Conservation (phyloP, 2,888 invertebrate genomes). For the Pristionchus entomophagus region DNA sequence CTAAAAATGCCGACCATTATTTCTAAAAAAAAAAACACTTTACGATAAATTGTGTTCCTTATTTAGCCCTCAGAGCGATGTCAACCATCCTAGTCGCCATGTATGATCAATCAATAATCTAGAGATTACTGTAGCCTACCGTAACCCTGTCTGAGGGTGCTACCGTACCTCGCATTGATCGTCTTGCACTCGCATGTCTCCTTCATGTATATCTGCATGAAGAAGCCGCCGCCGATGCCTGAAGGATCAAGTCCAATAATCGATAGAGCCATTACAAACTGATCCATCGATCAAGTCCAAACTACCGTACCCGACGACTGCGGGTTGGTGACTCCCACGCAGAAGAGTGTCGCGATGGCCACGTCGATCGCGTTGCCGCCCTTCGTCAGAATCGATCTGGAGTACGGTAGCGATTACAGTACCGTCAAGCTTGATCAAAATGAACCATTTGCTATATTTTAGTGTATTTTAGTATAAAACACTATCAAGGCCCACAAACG, state of each 20-base stretch:
- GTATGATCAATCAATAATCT: too few relatives aligned
- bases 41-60: too few relatives aligned
- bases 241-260: slow-evolving; percentile 76
- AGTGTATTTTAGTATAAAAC: too few relatives aligned
- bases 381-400: slow-evolving; percentile 76
- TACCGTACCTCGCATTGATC: slow-evolving; percentile 34
- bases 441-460: too few relatives aligned
- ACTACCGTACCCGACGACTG: slow-evolving; percentile 91
- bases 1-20: not conserved
- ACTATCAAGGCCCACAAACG: too few relatives aligned
- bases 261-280: slow-evolving; percentile 50
- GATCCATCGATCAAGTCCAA: too few relatives aligned
- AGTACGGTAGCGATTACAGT: slow-evolving; percentile 51
- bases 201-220: slow-evolving; percentile 81
- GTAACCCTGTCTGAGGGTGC: not conserved
- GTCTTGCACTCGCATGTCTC: slow-evolving; percentile 14
- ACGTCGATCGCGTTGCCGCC: slow-evolving; percentile 85
- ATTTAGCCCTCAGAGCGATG: too few relatives aligned
- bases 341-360: slow-evolving; percentile 88
- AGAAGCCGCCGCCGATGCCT: slow-evolving; percentile 67
- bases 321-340: slow-evolving; percentile 87
- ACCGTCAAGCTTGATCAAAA: too few relatives aligned
- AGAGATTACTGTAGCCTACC: too few relatives aligned
- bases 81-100: too few relatives aligned
- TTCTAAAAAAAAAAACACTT: too few relatives aligned